These are phyloP conservation scores for Arizona elegans DNA, from an alignment of 2,113 vertebrate genomes.

Conservation along the genomic window DNA sequence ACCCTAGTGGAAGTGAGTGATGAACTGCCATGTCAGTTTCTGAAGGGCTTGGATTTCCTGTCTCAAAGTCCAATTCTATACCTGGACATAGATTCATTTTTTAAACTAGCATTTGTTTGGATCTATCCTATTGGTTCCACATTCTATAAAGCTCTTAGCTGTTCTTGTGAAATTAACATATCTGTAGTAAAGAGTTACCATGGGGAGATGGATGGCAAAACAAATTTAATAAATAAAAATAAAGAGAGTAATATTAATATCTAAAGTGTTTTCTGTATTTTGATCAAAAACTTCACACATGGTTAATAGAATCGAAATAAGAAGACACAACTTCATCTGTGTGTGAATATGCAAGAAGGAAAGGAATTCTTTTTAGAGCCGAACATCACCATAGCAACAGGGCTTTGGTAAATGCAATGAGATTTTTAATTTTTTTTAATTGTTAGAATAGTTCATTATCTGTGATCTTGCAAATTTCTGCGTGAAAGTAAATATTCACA, in stretches of 20 bases:
- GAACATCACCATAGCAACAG: not conserved
- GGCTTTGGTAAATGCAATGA: not conserved
- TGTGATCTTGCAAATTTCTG: not conserved
- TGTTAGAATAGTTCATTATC: not conserved
- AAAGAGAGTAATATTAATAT: not conserved
- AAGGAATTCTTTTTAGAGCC: conserved; percentile 22
- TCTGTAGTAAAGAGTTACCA: not conserved
- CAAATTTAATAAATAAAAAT: not conserved
- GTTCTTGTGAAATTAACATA: not conserved
- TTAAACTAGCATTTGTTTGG: not conserved
- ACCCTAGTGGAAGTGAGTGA: not conserved
- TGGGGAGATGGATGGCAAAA: not conserved
- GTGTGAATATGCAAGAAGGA: not conserved
- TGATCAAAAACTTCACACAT: not conserved
- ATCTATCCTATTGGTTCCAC: not conserved
- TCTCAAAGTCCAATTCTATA: not conserved
- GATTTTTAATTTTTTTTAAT: not conserved
- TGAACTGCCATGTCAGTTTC: not conserved
- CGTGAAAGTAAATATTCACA: not conserved
- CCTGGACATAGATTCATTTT: not conserved
- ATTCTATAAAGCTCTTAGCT: not conserved
- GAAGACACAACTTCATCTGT: not conserved
- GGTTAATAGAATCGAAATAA: not conserved
- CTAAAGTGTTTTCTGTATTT: rapidly evolving
- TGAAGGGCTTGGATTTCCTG: not conserved